Conservation (phyloP, 2,113 vertebrate species). For the Gymnocephalus cernua region DNA sequence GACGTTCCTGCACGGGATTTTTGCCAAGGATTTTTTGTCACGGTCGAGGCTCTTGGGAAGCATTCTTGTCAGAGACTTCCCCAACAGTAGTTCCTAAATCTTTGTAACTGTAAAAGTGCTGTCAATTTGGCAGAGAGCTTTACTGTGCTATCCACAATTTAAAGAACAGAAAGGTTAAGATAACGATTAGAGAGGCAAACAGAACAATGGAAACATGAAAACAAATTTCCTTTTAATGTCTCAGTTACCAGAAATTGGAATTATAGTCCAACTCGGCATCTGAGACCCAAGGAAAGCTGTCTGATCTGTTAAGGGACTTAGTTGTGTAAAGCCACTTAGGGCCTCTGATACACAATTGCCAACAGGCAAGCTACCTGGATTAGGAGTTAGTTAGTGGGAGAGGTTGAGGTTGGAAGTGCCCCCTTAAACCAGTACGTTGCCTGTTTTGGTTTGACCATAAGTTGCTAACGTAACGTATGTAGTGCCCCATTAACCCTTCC, state of each 20-base stretch:
- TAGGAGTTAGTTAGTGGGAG: conserved; percentile 34
- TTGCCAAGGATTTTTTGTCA: not conserved
- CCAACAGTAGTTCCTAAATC: not conserved
- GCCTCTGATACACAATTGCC: conserved; percentile 40
- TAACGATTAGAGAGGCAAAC: not conserved
- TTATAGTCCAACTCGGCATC: conserved; percentile 5
- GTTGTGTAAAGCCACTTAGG: conserved; percentile 66
- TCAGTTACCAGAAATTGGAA: conserved; percentile 6
- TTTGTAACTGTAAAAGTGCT: not conserved
- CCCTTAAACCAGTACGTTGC: conserved; percentile 37
- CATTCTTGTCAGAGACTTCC: not conserved
- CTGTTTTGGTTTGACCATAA: conserved; percentile 42
- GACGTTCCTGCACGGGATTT: conserved; percentile 18
- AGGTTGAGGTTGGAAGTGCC: conserved; percentile 25
- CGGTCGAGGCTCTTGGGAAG: not conserved
- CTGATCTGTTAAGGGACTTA: conserved; percentile 72
- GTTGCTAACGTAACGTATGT: not conserved
- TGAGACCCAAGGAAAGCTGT: conserved; percentile 29
- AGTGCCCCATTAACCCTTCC: conserved; percentile 19
- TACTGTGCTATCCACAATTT: not conserved
- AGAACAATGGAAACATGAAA: not conserved
- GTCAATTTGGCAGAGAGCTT: not conserved
- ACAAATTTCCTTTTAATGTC: conserved; percentile 3
- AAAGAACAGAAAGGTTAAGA: not conserved
- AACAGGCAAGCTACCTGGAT: conserved; percentile 57